These are phyloP conservation scores for Molorchus minor DNA, from an alignment of 2,888 invertebrate species.

Conservation along the genomic window DNA sequence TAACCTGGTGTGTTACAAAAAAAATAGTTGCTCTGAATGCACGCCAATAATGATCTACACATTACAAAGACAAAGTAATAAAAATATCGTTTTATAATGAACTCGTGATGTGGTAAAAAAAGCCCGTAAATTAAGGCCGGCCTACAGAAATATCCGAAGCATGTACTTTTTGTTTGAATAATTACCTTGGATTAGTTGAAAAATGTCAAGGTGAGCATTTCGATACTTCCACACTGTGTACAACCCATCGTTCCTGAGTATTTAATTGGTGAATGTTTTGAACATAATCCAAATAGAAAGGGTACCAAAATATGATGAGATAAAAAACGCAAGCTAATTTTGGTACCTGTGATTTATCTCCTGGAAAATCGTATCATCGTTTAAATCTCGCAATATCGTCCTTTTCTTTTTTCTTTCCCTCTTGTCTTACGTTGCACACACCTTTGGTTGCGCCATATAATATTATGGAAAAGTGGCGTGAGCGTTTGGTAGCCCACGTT, in stretches of 20 bases:
- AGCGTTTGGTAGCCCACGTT: slow-evolving; percentile 8
- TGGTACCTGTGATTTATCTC: no score
- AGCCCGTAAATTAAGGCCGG: neutral
- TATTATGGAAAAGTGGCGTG: slow-evolving; percentile 11
- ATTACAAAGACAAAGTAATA: no score
- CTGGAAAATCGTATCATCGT: no score
- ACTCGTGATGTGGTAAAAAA: no score
- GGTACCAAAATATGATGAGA: neutral
- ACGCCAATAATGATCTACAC: no score
- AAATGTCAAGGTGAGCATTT: slow-evolving; percentile 6
- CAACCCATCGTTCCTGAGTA: neutral
- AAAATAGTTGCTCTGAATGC: no score
- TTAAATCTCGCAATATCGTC: slow-evolving; percentile 9
- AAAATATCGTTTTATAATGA: no score
- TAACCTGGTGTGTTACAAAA: no score
- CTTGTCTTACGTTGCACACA: neutral
- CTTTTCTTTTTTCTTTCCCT: neutral
- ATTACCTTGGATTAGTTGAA: neutral
- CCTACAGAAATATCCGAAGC: neutral
- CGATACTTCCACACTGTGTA: neutral
- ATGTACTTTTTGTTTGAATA: neutral
- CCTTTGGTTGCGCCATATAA: slow-evolving; percentile 11
- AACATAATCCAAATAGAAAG: neutral
- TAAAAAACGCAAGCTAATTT: no score
- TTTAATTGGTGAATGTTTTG: neutral